Evolutionary conservation across 1,140 invertebrate species (phyloP), one percentile per base, ranked within the genome.

Genomic region (Galleria mellonella): DNA sequence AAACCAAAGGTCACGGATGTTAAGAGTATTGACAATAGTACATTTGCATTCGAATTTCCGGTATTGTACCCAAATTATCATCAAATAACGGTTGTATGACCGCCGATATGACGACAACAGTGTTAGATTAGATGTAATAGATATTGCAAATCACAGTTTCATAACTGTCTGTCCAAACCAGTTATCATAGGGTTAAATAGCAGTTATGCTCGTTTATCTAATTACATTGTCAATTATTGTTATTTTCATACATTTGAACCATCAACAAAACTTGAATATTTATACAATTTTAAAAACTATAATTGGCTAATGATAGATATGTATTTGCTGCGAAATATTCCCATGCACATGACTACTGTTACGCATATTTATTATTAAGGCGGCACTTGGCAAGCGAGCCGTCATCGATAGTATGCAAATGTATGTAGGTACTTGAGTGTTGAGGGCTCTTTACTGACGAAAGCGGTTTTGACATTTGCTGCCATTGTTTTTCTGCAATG

Each of bases 361-460:
- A 23, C 17, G 17, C 17, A 23, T 2, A 23, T 2, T 6, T 23
- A 23, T 23, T 23, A 23, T 23, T 23, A 6, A 23, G 17, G 17
- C 17, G 17, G 6, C 17, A 23, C 17, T 23, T 23, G 17, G 17
- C 17, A 23, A 3, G 17, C 2, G 32, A 45, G 32, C 32, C 55
- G 72, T 66, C 61, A 78, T 62, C 75, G 79, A 82, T 23, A 23
- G 17, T 83, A 83, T 83, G 79, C 79, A 83, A 83, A 83, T 67
- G 67, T 66, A 55, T 56, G 52, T 37, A 30, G n/a, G n/a, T 47
- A 53, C 44, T 54, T 53, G 42, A 46, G 36, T 39, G 42, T 69
- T 32, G 50, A 82, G 75, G 63, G 71, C 66, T 57, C 75, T 77
- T 52, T 62, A 72, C n/a, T 37, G 63, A 66, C 55, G 57, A 68